These are phyloP conservation scores for Tetheella fluctuosa DNA, from an alignment of 2,888 invertebrate genomes.

Conservation along the genomic window DNA sequence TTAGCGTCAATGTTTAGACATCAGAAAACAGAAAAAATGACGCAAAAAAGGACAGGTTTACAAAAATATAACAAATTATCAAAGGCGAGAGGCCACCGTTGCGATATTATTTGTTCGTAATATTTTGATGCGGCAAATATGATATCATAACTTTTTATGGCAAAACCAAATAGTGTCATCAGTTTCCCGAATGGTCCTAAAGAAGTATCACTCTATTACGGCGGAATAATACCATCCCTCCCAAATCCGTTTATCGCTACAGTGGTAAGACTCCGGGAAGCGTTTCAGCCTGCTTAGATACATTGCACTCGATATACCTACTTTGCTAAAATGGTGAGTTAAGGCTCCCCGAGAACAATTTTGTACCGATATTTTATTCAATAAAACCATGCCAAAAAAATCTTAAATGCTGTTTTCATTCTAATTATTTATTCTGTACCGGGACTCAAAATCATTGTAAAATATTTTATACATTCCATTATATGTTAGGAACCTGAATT, in stretches of 20 bases:
- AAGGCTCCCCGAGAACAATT: slow-evolving; percentile 47
- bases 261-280: slow-evolving; percentile 60
- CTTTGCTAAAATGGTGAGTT: slow-evolving; percentile 49
- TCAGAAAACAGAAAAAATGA: neutral
- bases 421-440: neutral
- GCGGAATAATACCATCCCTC: slow-evolving; percentile 65
- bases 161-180: slow-evolving; percentile 77
- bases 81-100: slow-evolving; percentile 40
- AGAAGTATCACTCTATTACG: slow-evolving; percentile 75
- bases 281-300: slow-evolving; percentile 61
- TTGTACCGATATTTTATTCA: slow-evolving; percentile 30
- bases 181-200: slow-evolving; percentile 70
- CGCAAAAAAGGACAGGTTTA: neutral
- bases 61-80: slow-evolving; percentile 45
- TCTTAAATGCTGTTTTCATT: no score
- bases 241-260: slow-evolving; percentile 76
- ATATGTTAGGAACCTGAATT: slow-evolving; percentile 25
- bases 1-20: neutral
- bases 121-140: slow-evolving; percentile 72
- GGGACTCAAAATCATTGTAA: neutral
- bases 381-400: neutral
- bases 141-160: slow-evolving; percentile 79
- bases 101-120: slow-evolving; percentile 64
- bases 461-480: slow-evolving; percentile 22
- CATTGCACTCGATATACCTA: slow-evolving; percentile 61